Conservation (phyloP, 1,140 invertebrate genomes). For the Drosophila equinoxialis region DNA sequence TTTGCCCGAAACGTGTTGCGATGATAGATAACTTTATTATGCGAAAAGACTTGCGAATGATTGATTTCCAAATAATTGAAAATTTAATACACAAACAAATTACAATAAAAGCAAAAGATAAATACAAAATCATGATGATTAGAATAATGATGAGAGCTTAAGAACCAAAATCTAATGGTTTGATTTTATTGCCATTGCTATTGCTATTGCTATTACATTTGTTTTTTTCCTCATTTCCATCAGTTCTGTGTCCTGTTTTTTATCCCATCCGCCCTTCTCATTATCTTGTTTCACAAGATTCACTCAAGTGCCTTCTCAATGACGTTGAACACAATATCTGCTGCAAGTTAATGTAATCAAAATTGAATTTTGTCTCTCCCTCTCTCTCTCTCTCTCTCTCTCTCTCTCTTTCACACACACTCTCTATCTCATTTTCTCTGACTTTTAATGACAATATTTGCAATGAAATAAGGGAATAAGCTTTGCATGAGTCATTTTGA, state of each 20-base stretch:
- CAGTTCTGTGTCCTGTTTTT: not conserved
- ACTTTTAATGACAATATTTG: no score
- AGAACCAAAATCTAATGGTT: not conserved
- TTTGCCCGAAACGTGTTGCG: not conserved
- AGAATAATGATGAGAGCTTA: not conserved
- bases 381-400: no score
- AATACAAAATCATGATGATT: not conserved
- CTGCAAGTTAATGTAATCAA: slow-evolving; percentile 4
- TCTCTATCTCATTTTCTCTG: not conserved
- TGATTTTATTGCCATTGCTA: not conserved
- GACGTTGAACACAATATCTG: not conserved
- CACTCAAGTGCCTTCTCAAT: not conserved
- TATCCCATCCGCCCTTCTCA: not conserved
- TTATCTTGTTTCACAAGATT: not conserved
- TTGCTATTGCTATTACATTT: not conserved
- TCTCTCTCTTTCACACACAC: no score
- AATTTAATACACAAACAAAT: slow-evolving; percentile 11
- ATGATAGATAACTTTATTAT: slow-evolving; percentile 12
- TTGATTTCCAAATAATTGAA: slow-evolving; percentile 6
- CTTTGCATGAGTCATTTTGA: no score
- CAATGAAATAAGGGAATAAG: no score
- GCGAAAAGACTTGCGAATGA: not conserved
- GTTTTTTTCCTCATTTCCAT: not conserved
- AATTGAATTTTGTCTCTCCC: not conserved
- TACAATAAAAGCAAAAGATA: not conserved